These are phyloP conservation scores for Drosophila pseudoananassae DNA, from an alignment of 1,140 invertebrate species.

Conservation along the genomic window DNA sequence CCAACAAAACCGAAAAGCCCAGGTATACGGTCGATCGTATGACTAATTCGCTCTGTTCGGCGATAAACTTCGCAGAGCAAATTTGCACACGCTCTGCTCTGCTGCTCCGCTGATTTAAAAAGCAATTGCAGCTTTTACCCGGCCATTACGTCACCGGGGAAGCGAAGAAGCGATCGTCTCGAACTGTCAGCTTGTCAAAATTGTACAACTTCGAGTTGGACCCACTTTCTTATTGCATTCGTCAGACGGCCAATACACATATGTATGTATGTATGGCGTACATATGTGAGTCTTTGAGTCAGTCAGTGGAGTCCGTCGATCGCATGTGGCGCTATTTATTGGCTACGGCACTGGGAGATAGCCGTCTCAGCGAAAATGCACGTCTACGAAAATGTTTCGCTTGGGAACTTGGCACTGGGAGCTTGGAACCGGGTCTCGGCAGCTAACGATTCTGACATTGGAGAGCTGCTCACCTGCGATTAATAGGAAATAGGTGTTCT, in stretches of 20 bases:
- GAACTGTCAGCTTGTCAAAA: conserved; percentile 48
- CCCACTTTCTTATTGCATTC: conserved; percentile 50
- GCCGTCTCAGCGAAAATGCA: conserved; percentile 64
- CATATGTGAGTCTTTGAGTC: conserved; percentile 27
- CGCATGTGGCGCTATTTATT: conserved; percentile 58
- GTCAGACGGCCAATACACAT: conserved; percentile 38
- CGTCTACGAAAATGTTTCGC: conserved; percentile 58
- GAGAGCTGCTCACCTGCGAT: too few relatives aligned
- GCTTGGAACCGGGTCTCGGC: too few relatives aligned
- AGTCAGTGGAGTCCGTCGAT: conserved; percentile 24
- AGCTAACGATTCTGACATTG: too few relatives aligned
- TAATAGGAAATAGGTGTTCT: neutral
- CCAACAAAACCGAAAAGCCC: conserved; percentile 26
- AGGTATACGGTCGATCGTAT: conserved; percentile 36
- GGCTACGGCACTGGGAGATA: conserved; percentile 44
- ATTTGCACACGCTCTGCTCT: conserved; percentile 26
- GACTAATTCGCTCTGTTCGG: conserved; percentile 48
- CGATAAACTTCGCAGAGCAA: conserved; percentile 42
- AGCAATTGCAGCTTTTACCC: conserved; percentile 32
- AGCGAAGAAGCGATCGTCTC: conserved; percentile 31
- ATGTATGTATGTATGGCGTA: neutral
- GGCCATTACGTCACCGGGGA: conserved; percentile 49
- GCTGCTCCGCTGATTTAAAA: conserved; percentile 17
- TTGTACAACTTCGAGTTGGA: conserved; percentile 34
- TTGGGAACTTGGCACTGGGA: neutral